A percentile compares a stretch with the other conserved stretches of the same genome.
phyloP scores from a whole-genome alignment of 2,113 vertebrate species.

The Rhombomys opimus region DNA sequence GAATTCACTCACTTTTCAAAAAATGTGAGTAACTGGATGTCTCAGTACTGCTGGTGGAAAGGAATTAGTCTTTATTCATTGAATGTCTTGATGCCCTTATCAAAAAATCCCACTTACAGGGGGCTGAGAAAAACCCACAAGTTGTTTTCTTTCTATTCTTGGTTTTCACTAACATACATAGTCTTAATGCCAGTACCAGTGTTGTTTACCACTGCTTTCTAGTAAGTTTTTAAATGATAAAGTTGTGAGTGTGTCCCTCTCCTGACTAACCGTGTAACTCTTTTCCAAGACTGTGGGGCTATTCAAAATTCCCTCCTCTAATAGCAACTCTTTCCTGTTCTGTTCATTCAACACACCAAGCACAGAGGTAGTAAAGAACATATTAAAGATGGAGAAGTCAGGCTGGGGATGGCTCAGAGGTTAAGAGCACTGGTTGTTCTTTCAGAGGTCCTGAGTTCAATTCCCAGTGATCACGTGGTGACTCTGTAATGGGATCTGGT shows the following conservation, averaged over 20 bases:
- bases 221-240: neutral
- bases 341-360: conserved; percentile 46
- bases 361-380: conserved; percentile 22
- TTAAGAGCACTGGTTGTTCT: too few relatives aligned
- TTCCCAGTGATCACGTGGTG: too few relatives aligned
- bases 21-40: neutral
- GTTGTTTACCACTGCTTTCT: neutral
- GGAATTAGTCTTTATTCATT: neutral
- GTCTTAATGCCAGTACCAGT: neutral
- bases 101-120: neutral
- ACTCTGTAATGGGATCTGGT: too few relatives aligned
- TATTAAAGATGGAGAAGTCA: conserved; percentile 11
- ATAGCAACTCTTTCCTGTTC: neutral
- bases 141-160: neutral
- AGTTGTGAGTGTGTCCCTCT: neutral
- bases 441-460: too few relatives aligned
- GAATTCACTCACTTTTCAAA: neutral
- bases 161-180: neutral
- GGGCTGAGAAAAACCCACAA: neutral
- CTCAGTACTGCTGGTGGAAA: neutral
- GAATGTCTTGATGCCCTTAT: neutral
- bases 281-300: neutral
- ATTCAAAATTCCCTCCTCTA: neutral
- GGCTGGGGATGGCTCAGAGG: too few relatives aligned
- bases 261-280: neutral